Evolutionary conservation across 2,888 invertebrate species (phyloP), one percentile per base, ranked within the genome.

Genomic region (Drosophila diplacantha): DNA sequence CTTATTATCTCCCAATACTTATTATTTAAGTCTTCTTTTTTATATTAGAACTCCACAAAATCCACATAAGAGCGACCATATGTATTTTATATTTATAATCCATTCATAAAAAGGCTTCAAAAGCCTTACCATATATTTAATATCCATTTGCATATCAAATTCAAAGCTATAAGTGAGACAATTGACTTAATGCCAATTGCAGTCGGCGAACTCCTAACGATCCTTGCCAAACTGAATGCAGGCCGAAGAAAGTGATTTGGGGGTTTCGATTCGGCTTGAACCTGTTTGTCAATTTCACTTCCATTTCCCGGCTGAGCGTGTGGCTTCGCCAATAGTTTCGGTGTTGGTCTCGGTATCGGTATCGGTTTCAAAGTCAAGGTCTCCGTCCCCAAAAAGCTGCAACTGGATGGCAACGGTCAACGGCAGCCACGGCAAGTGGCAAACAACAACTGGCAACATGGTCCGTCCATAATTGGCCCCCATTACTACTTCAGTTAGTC

Each of bases 351-450:
- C 37, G 37, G 8, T 26, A 9, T 62, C 60, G 24, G 18, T 69
- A 9, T 62, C 60, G 24, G 18, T 69, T 78, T 84, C 85, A 83
- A 83, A 83, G 83, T 85, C 83, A 83, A 83, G 83, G 83, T 81
- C 81, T 72, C 29, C 51, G 26, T 37, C 58, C 57, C 54, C 65
- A 50, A 56, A 37, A 58, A 39, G 18, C n/a, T 29, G 39, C 38
- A 20, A 22, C 44, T 31, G 12, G 39, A 20, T 35, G 55, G 38
- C 32, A 70, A 52, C 65, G 63, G 70, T 70, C 66, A 70, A 70
- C 44, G 59, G 46, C 71, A 41, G 29, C 38, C 7, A 14, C 44
- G 18, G 18, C 51, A 62, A 32, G 39, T 37, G 55, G 71, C 67
- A 57, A 44, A 69, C 29, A 44, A 44, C 44, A 44, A 55, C 24